phyloP scores from a whole-genome alignment of 2,888 invertebrate species.

The Parnassius glacialis region DNA sequence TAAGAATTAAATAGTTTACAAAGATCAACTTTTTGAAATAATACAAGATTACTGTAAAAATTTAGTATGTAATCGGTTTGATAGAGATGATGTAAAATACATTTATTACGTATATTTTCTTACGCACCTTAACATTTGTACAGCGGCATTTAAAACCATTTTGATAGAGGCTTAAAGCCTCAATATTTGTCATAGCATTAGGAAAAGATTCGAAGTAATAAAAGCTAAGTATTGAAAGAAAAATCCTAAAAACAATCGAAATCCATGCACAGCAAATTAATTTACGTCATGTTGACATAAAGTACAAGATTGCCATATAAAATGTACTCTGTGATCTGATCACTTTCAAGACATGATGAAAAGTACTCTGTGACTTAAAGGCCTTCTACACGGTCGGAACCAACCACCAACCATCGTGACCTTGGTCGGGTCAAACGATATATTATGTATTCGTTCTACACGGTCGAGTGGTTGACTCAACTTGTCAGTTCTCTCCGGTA shows the following conservation, averaged over 20 bases:
- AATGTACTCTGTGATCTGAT: too few species aligned
- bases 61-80: conserved; percentile 7
- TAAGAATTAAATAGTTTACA: background rate
- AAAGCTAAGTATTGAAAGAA: conserved; percentile 50
- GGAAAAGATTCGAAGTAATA: conserved; percentile 42
- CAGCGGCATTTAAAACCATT: conserved; percentile 89
- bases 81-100: conserved; percentile 19
- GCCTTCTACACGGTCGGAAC: too few species aligned
- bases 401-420: too few species aligned
- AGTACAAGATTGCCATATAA: conserved; percentile 9
- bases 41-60: conserved; percentile 7
- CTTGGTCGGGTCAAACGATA: too few species aligned
- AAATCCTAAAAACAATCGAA: conserved; percentile 72
- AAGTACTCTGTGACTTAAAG: background rate
- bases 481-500: too few species aligned
- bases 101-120: conserved; percentile 13
- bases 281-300: conserved; percentile 34
- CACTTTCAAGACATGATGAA: too few species aligned
- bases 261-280: conserved; percentile 49
- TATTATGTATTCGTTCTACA: too few species aligned
- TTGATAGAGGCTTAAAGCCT: conserved; percentile 77
- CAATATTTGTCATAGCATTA: conserved; percentile 74
- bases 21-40: background rate
- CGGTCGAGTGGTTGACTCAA: too few species aligned
- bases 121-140: conserved; percentile 86